Base-by-base conservation (phyloP, 1,140 invertebrate genomes). In the Drosophila subobscura region DNA sequence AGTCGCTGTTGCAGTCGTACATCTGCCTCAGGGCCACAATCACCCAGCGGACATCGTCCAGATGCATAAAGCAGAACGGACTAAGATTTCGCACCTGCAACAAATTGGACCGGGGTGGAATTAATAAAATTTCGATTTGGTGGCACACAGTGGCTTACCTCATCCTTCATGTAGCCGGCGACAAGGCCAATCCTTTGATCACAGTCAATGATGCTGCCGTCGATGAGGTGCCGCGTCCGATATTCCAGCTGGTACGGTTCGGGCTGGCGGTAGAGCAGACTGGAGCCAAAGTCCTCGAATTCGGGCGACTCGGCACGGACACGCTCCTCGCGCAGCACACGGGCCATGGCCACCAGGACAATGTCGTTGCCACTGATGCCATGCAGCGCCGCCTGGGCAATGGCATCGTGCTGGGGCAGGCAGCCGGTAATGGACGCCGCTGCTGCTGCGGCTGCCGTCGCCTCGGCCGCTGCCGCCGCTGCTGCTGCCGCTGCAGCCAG, bases 141-240 rank as follows among this genome's bases (percentile, higher is more conserved):
- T 27, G n/a, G 12, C 1, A 25, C 25, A 2, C 4, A 3, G 7
- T 95, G 95, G 46, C 93, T 93, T 5, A 98, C 95, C 92, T 97
- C 96, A 64, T 96, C 94, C 5, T 94, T 94, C 94, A 97, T 94
- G 90, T 97, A 97, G 3, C 97, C 97, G 23, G 96, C 96, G 8
- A 97, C 95, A 7, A 96, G 92, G 1, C 96, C 96, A 70, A 98
- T 97, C 72, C 96, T 94, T 73, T 97, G 96, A 92, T 98, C 97
- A 76, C 95, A 95, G 79, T 95, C 95, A 47, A 97, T 95, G 64
- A 98, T 97, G 72, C 95, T 93, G 8, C 96, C 96, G 90, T 97
- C 96, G 37, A 96, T 93, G 40, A 96, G 93, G 92, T 98, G 96
- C 29, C 96, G 92, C 0, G 97, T 97, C 7, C 95, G 93, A 85